Evolutionary conservation across 1,140 invertebrate species (phyloP).

Genomic region (Cyrtorhinus lividipennis): DNA sequence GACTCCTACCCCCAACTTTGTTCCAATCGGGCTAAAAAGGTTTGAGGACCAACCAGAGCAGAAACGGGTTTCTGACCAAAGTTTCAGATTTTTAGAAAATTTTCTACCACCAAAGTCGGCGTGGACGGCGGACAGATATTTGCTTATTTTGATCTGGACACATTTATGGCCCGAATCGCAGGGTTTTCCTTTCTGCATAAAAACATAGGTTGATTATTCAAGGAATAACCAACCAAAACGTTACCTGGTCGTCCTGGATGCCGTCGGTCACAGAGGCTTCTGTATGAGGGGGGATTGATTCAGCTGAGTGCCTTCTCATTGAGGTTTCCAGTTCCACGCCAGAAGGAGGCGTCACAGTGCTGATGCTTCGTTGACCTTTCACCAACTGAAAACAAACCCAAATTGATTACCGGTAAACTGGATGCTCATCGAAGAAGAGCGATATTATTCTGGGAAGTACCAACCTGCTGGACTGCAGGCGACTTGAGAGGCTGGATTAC

Average conservation of each 20-base stretch:
- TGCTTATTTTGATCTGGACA: no score
- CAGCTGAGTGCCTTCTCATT: constrained; percentile 18
- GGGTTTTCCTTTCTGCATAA: no score
- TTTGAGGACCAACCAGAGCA: no score
- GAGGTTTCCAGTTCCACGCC: not conserved
- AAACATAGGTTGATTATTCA: no score
- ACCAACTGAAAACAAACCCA: not conserved
- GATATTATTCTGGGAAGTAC: not conserved
- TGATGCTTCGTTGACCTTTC: constrained; percentile 19
- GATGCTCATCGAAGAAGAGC: not conserved
- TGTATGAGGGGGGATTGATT: constrained; percentile 1
- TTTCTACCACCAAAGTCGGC: no score
- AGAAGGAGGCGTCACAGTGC: constrained; percentile 16
- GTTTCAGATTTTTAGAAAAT: no score
- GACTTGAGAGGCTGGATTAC: not conserved
- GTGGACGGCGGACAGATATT: no score
- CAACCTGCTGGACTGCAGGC: not conserved
- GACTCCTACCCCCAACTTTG: no score
- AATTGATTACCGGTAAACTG: not conserved
- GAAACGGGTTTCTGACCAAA: no score
- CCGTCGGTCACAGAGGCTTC: not conserved
- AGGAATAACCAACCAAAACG: no score
- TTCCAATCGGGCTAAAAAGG: no score
- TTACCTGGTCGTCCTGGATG: not conserved
- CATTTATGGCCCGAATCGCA: no score